phyloP scores from a whole-genome alignment of 2,797 vertebrate genomes.

The Notamacropus eugenii region DNA sequence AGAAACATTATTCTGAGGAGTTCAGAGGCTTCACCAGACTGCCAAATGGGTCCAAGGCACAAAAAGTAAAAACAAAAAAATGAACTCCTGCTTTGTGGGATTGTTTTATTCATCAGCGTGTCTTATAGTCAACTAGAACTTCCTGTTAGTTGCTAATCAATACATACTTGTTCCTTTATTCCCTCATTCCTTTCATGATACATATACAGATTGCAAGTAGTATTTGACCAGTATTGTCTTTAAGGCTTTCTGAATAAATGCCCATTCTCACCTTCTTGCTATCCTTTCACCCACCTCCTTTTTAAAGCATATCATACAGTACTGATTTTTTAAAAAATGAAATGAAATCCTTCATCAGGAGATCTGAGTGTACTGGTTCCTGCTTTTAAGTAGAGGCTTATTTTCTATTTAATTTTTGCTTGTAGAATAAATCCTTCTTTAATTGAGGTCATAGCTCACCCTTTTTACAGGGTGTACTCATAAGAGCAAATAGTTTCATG shows the following conservation, averaged over 20 bases:
- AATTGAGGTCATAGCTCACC: not conserved
- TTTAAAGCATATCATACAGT: not conserved
- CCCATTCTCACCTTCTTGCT: not conserved
- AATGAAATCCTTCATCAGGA: not conserved
- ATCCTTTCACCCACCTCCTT: not conserved
- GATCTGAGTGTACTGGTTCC: not conserved
- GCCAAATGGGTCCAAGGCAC: not conserved
- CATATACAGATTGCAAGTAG: not conserved
- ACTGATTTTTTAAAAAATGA: not conserved
- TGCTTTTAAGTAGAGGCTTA: constrained; percentile 23
- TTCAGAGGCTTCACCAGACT: not conserved
- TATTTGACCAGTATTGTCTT: not conserved
- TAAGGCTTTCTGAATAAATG: not conserved
- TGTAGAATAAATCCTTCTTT: constrained; percentile 33
- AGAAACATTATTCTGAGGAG: not conserved
- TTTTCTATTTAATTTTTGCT: constrained; percentile 13
- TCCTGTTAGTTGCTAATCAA: not conserved
- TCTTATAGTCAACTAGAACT: not conserved
- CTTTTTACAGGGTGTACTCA: constrained; percentile 39
- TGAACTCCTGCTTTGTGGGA: not conserved
- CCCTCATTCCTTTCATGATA: not conserved
- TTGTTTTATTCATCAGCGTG: constrained; percentile 20
- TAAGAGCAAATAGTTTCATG: not conserved
- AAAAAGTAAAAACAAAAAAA: not conserved
- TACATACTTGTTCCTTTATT: not conserved